A percentile compares a stretch with the other conserved stretches of the same genome.
phyloP scores from a whole-genome alignment of 1,140 invertebrate species.

The Campodea augens region DNA sequence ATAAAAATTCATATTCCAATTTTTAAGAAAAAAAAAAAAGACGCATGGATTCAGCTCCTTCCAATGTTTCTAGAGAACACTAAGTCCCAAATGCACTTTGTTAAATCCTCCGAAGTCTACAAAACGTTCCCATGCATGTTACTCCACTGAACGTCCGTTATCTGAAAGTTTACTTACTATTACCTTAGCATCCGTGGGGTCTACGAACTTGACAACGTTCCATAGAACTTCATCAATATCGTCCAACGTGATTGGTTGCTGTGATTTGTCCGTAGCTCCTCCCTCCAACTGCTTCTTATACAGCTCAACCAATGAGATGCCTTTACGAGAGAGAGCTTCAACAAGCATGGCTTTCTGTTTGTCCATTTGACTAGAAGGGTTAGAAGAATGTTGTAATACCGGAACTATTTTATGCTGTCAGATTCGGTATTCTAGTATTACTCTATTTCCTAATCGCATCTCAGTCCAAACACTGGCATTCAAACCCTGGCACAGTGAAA shows the following conservation, averaged over 20 bases:
- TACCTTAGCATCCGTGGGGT: constrained; percentile 58
- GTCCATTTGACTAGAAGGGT: constrained; percentile 47
- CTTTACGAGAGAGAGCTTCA: constrained; percentile 55
- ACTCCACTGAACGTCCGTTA: no score
- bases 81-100: no score
- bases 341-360: constrained; percentile 54
- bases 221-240: constrained; percentile 40
- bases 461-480: no score
- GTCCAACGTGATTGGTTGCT: constrained; percentile 21
- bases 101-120: no score
- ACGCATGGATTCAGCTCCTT: no score
- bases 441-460: no score
- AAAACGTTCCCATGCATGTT: no score
- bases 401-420: background rate
- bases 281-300: constrained; percentile 16
- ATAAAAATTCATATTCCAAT: constrained; percentile 4
- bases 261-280: constrained; percentile 7
- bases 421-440: constrained; percentile 2
- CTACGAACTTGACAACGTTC: constrained; percentile 56
- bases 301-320: constrained; percentile 46
- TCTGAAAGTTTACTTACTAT: no score
- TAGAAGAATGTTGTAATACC: constrained; percentile 11
- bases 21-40: constrained; percentile 1
- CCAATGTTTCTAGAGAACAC: no score
- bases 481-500: no score